Evolutionary conservation across 2,797 vertebrate species (phyloP), one percentile per base, ranked within the genome.

Genomic region (Typhlichthys eigenmanni): DNA sequence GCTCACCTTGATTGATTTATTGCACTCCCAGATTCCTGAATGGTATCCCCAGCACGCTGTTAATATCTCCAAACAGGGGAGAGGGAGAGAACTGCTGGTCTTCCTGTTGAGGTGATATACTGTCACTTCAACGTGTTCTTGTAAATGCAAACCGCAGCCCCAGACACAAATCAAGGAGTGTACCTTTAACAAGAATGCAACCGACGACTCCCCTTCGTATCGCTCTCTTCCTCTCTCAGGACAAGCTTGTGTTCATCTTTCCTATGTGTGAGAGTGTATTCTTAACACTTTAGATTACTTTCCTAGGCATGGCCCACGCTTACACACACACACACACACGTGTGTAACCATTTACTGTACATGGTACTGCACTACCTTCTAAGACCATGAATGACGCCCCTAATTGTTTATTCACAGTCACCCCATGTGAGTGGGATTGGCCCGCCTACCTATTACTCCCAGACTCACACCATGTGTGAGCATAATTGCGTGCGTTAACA

Each of bases 341-440:
- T 38, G 11, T 48, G n/a, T 68, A 62, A 24, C 56, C 45, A 71
- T 38, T 66, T 10, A 57, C 55, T 38, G 10, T 38, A 45, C 34
- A 43, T 29, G 24, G 24, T 29, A 29, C 24, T 29, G 8, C 17
- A 55, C 54, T 2, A 5, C 32, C 43, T 14, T 53, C n/a, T 61
- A 9, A 55, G 38, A 62, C 52, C 29, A 67, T 82, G 75, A 87
- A 78, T 77, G 60, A 85, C 34, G 46, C 53, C 58, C 69, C 24
- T 64, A 59, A 67, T 60, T 73, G 82, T 78, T 75, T 72, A 78
- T 85, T 81, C 66, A 73, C 58, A 69, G 75, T 74, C 67, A 62
- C 58, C 55, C 64, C 59, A 69, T 66, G 71, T 84, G 82, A 80
- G 65, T 5, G 2, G 61, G 68, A 60, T 66, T 38, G 68, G 32